A percentile compares a stretch with the other conserved stretches of the same genome.
Evolutionary conservation across 2,113 vertebrate species (phyloP).

Genomic region (Lota lota): DNA sequence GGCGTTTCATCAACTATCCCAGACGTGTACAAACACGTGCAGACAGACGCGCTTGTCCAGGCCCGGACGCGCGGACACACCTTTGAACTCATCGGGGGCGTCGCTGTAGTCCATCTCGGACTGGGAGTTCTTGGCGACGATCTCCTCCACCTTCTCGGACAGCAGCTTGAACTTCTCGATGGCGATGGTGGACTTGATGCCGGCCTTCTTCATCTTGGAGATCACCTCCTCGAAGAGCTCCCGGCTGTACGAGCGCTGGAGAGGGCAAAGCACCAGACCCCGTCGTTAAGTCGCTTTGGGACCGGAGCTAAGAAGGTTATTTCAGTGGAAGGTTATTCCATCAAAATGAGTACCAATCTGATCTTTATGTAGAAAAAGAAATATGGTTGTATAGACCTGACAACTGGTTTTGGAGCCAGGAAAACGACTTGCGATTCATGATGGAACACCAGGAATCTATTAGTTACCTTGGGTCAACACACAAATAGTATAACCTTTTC

Average conservation of each 20-base stretch:
- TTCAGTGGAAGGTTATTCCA: no score
- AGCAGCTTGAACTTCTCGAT: conserved; percentile 98
- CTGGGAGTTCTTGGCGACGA: conserved; percentile 93
- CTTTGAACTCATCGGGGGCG: conserved; percentile 97
- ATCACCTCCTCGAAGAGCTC: conserved; percentile 97
- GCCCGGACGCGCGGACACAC: conserved; percentile 47
- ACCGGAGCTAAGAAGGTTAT: no score
- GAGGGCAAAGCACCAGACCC: neutral
- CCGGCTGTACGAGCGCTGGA: conserved; percentile 94
- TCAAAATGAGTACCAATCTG: no score
- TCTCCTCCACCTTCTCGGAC: conserved; percentile 94
- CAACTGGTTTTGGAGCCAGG: no score
- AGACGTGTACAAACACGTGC: neutral
- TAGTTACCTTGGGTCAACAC: no score
- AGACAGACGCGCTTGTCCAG: neutral
- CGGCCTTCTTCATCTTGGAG: conserved; percentile 97
- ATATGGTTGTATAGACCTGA: no score
- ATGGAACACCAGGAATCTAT: no score
- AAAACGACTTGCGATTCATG: no score
- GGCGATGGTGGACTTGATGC: conserved; percentile 97
- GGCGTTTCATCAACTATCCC: neutral
- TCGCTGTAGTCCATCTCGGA: conserved; percentile 98
- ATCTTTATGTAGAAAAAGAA: no score
- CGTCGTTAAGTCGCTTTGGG: neutral
- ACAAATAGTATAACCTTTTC: no score